These are phyloP conservation scores for Channa maculata DNA, from an alignment of 2,113 vertebrate species.

Conservation along the genomic window DNA sequence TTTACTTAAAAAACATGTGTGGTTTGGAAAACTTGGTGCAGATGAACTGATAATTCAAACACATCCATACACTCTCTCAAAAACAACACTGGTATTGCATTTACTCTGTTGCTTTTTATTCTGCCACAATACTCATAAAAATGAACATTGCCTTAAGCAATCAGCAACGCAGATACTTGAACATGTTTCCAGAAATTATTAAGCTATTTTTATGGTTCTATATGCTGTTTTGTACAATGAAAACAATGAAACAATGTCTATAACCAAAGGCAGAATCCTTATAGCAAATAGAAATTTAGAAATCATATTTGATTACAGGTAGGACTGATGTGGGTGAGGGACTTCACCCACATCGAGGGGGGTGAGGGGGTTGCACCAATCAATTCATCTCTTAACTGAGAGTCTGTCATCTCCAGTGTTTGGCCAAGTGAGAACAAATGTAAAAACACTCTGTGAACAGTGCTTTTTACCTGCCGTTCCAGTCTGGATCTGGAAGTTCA, in stretches of 20 bases:
- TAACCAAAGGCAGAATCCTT: neutral
- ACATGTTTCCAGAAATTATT: neutral
- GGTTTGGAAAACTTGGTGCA: neutral
- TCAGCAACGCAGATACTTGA: neutral
- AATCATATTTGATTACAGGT: too few relatives aligned
- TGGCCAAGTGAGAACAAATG: neutral
- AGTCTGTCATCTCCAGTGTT: neutral
- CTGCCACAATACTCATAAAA: neutral
- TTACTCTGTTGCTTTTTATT: neutral
- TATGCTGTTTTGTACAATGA: neutral
- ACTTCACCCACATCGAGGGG: too few relatives aligned
- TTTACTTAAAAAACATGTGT: neutral
- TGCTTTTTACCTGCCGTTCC: too few relatives aligned
- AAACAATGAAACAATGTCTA: neutral
- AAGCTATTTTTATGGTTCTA: neutral
- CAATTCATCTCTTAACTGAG: neutral
- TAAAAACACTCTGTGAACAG: neutral
- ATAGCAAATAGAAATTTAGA: neutral
- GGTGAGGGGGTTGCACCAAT: too few relatives aligned
- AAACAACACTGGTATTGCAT: neutral
- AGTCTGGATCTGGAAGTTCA: too few relatives aligned
- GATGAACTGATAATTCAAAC: neutral
- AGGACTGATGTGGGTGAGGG: too few relatives aligned
- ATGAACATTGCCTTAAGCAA: neutral
- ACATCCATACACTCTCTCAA: too few relatives aligned